Conservation (phyloP, 1,140 invertebrate species). For the Lordiphosa collinella region DNA sequence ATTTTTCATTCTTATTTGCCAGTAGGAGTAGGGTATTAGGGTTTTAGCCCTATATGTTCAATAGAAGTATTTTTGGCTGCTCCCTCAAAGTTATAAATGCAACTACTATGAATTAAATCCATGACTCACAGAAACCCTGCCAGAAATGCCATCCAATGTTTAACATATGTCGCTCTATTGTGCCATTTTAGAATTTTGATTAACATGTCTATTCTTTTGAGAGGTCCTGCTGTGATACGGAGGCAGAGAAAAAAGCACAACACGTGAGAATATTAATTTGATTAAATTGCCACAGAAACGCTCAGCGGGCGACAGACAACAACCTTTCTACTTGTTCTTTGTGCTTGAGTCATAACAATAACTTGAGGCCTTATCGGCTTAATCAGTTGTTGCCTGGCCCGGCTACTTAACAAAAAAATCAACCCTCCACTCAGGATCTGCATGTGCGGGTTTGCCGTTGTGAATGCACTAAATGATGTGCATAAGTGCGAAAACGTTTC, state of each 20-base stretch:
- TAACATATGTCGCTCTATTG: background rate
- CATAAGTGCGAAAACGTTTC: constrained; percentile 68
- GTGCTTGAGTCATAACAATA: constrained; percentile 13
- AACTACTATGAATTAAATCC: no score
- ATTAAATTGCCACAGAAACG: constrained; percentile 75
- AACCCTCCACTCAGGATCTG: constrained; percentile 4
- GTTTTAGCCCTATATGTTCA: no score
- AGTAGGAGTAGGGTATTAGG: no score
- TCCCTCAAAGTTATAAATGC: no score
- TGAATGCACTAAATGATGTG: constrained; percentile 66
- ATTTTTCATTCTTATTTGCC: no score
- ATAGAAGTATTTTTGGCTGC: no score
- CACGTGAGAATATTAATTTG: constrained; percentile 77
- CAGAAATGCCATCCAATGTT: no score
- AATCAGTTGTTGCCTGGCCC: constrained; percentile 23
- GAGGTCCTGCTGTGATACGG: constrained; percentile 32
- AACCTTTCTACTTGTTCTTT: no score
- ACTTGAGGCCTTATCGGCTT: constrained; percentile 43
- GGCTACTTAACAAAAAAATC: constrained; percentile 10
- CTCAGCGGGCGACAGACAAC: constrained; percentile 28
- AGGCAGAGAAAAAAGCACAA: constrained; percentile 35
- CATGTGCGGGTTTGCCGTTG: constrained; percentile 46
- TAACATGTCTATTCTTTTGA: background rate
- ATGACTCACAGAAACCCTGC: no score
- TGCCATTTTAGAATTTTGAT: constrained; percentile 1